Percentiles rank a stretch among this genome's conserved stretches.
Evolutionary conservation across 35 echinoderm and acorn worm species (phyloP).

Genomic region (Strongylocentrotus purpuratus): DNA sequence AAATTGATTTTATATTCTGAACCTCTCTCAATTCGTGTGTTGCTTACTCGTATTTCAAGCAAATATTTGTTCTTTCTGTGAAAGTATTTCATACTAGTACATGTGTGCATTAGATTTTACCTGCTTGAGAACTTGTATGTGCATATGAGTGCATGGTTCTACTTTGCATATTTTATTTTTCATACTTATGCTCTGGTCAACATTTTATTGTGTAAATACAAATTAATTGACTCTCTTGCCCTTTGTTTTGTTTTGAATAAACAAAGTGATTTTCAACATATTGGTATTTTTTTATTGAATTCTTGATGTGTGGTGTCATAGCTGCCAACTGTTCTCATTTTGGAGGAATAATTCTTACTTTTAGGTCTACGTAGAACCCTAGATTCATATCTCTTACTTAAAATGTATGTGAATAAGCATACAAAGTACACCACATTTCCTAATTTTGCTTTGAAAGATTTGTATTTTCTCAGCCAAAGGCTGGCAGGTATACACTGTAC

Average conservation of each 20-base stretch:
- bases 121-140: background rate
- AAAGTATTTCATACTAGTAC: background rate
- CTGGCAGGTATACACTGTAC: too few species aligned
- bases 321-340: too few species aligned
- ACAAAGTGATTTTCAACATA: background rate
- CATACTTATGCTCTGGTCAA: background rate
- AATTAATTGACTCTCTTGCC: background rate
- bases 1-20: too few species aligned
- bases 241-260: constrained; percentile 2
- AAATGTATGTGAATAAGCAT: too few species aligned
- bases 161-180: background rate
- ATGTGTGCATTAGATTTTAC: background rate
- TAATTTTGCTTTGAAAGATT: too few species aligned
- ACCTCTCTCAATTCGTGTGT: too few species aligned
- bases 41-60: background rate
- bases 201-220: background rate
- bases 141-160: background rate
- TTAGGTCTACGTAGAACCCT: too few species aligned
- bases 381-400: too few species aligned
- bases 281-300: background rate
- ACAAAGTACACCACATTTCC: too few species aligned
- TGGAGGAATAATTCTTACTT: too few species aligned
- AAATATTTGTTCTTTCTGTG: background rate
- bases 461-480: too few species aligned
- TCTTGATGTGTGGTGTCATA: too few species aligned